These are phyloP conservation scores for Noctua janthina DNA, from an alignment of 2,888 invertebrate species.

Conservation along the genomic window DNA sequence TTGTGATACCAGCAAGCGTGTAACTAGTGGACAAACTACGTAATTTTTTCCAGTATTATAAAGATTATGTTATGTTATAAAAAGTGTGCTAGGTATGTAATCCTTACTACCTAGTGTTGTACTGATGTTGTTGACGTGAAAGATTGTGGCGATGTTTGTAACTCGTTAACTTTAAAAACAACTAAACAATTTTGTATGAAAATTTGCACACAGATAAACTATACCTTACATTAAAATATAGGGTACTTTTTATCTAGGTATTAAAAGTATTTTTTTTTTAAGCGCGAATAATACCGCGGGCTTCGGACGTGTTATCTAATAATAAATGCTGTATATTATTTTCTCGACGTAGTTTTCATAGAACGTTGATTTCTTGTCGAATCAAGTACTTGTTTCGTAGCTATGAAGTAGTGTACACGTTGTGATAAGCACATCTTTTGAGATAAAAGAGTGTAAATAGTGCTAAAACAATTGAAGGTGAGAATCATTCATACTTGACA, in stretches of 20 bases:
- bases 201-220: not conserved
- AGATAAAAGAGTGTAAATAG: constrained; percentile 59
- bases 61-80: not conserved
- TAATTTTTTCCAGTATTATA: not conserved
- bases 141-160: not conserved
- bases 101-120: not conserved
- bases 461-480: constrained; percentile 51
- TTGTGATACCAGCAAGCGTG: not conserved
- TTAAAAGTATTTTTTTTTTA: not conserved
- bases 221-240: not conserved
- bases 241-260: not conserved
- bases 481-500: not conserved
- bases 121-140: not conserved
- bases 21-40: not conserved
- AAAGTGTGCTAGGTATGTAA: not conserved
- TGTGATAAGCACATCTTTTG: constrained; percentile 54
- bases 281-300: not conserved
- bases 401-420: constrained; percentile 51
- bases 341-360: constrained; percentile 28
- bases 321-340: constrained; percentile 30
- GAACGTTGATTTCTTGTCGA: constrained; percentile 51
- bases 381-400: constrained; percentile 49
- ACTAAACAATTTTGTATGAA: not conserved
- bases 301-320: not conserved
- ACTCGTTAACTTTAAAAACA: not conserved